Percentiles rank a stretch among this genome's conserved stretches.
Conservation (phyloP, 2,113 vertebrate genomes). For the Patagioenas fasciata region DNA sequence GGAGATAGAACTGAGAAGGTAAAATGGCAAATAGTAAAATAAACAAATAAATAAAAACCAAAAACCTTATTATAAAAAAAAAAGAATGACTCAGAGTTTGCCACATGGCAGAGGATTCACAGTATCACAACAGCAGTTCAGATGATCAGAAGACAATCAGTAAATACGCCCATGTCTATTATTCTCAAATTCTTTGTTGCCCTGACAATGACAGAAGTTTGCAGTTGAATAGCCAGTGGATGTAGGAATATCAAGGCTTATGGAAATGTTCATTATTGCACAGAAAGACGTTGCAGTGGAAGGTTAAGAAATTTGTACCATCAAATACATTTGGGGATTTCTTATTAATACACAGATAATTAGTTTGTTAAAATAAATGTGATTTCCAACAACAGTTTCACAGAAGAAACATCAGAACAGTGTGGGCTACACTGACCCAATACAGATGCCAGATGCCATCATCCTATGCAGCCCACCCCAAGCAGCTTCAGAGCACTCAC, state of each 20-base stretch:
- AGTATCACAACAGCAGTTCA: neutral
- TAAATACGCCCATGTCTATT: neutral
- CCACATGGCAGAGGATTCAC: neutral
- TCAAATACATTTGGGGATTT: neutral
- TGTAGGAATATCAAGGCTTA: neutral
- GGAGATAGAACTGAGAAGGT: neutral
- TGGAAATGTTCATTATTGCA: neutral
- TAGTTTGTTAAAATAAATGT: neutral
- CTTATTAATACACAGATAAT: rapidly evolving
- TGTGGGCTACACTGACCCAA: rapidly evolving
- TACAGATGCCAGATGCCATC: rapidly evolving
- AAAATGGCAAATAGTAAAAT: neutral
- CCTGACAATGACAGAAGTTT: neutral
- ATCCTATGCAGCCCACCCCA: neutral
- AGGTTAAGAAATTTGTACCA: neutral
- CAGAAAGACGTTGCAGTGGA: neutral
- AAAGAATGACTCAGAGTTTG: neutral
- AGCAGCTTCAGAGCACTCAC: too few relatives aligned
- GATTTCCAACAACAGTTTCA: neutral
- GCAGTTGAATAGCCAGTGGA: neutral
- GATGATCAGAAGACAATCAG: neutral
- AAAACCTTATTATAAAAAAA: neutral
- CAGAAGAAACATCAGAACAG: neutral
- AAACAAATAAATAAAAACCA: neutral
- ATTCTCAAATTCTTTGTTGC: neutral